Percentiles rank a stretch among this genome's conserved stretches.
phyloP scores from a whole-genome alignment of 64 coral and sea anemone genomes.

The Trachythela sp. region DNA sequence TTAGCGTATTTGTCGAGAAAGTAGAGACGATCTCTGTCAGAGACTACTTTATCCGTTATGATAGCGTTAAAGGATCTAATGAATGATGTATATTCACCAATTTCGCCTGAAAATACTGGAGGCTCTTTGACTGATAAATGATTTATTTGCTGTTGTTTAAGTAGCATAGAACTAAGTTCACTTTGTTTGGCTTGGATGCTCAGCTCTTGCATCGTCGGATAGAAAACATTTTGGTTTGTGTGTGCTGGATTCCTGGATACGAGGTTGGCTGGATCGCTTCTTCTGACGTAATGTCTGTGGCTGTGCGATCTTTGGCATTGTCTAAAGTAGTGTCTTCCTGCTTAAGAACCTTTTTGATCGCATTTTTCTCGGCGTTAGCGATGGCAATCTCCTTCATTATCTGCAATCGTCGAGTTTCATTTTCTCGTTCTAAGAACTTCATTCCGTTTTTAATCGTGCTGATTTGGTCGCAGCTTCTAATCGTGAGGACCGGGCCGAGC shows the following conservation, averaged over 20 bases:
- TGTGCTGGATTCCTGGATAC: too few relatives aligned
- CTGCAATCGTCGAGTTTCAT: slow-evolving; percentile 35
- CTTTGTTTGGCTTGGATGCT: too few relatives aligned
- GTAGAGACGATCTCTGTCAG: slow-evolving; percentile 6
- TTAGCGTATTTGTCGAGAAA: slow-evolving; percentile 15
- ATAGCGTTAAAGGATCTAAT: neutral
- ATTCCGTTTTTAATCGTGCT: slow-evolving; percentile 38
- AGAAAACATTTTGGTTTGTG: too few relatives aligned
- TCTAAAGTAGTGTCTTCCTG: slow-evolving; percentile 25
- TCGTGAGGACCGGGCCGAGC: slow-evolving; percentile 35
- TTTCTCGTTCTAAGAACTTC: slow-evolving; percentile 43
- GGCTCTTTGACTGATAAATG: neutral
- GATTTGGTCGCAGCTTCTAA: slow-evolving; percentile 40
- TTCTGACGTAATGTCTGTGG: neutral
- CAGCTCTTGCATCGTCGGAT: too few relatives aligned
- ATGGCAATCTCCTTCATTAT: slow-evolving; percentile 52
- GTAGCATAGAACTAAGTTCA: too few relatives aligned
- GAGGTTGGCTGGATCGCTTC: neutral
- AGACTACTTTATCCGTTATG: neutral
- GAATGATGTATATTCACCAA: neutral
- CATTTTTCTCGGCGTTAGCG: slow-evolving; percentile 52
- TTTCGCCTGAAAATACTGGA: neutral
- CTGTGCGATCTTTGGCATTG: slow-evolving; percentile 15
- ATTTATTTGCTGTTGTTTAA: neutral
- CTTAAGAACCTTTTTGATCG: slow-evolving; percentile 10